These are phyloP conservation scores for Cacajao melanocephalus DNA, from an alignment of 2,797 vertebrate genomes.

Conservation along the genomic window DNA sequence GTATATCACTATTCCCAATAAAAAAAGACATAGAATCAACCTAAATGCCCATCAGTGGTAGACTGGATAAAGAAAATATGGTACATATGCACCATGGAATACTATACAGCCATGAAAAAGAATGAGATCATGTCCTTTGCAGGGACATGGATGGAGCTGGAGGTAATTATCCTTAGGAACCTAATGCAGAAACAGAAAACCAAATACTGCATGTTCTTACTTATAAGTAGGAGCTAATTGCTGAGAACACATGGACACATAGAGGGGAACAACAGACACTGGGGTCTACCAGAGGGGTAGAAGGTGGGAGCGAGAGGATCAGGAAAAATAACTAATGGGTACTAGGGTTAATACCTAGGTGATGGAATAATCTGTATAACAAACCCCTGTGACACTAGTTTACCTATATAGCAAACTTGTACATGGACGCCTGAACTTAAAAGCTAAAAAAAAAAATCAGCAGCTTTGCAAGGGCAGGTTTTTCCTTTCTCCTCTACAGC, in stretches of 20 bases:
- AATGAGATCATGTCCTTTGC: not conserved
- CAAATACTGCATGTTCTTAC: not conserved
- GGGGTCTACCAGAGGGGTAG: not conserved
- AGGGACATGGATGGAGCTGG: not conserved
- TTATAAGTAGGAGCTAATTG: not conserved
- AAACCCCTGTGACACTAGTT: not conserved
- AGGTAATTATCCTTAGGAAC: not conserved
- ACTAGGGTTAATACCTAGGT: not conserved
- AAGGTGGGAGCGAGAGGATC: not conserved
- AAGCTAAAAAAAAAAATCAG: not conserved
- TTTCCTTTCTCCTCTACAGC: not conserved
- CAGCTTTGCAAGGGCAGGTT: not conserved
- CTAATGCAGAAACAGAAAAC: not conserved
- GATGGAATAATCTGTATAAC: not conserved
- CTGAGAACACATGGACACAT: not conserved
- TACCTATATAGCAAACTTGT: not conserved
- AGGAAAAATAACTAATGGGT: not conserved
- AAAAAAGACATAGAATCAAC: not conserved
- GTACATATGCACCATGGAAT: not conserved
- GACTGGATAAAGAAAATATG: not conserved
- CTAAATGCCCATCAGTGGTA: not conserved
- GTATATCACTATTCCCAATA: not conserved
- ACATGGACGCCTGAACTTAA: not conserved
- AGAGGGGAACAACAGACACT: not conserved
- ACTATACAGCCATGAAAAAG: not conserved